These are phyloP conservation scores for Brachionus rubens DNA, from an alignment of 1,140 invertebrate genomes.

Conservation along the genomic window DNA sequence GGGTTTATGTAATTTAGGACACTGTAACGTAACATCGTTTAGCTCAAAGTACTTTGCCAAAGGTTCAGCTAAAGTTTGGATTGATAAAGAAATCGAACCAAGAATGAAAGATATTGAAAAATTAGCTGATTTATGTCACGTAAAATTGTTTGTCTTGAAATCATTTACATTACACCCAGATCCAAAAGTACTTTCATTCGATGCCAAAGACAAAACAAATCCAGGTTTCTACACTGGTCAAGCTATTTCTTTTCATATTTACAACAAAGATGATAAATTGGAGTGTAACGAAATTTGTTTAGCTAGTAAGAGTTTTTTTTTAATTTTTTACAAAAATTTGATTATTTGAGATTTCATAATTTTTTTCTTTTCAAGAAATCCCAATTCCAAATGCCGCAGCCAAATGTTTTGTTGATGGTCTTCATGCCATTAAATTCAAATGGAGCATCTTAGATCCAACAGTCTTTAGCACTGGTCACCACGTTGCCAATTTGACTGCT, in stretches of 20 bases:
- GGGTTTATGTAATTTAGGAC: too few species aligned
- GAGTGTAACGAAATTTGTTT: slow-evolving; percentile 19
- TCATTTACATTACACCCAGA: slow-evolving; percentile 9
- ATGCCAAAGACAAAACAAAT: slow-evolving; percentile 30
- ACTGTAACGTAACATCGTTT: neutral
- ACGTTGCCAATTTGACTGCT: slow-evolving; percentile 1
- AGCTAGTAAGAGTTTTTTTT: slow-evolving; percentile 14
- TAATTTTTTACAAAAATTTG: neutral
- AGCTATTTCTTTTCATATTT: slow-evolving; percentile 11
- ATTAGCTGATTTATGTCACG: slow-evolving; percentile 4
- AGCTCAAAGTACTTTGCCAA: neutral
- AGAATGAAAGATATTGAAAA: slow-evolving; percentile 9
- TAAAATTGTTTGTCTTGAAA: slow-evolving; percentile 18
- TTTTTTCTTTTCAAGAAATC: neutral
- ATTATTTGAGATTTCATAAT: neutral
- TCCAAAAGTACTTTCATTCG: neutral
- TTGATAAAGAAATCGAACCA: slow-evolving; percentile 4
- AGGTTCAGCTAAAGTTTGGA: slow-evolving; percentile 16
- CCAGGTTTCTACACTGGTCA: slow-evolving; percentile 32
- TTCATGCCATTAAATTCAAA: slow-evolving; percentile 29
- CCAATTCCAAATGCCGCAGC: slow-evolving; percentile 13
- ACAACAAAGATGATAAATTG: slow-evolving; percentile 8
- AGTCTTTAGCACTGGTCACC: slow-evolving; percentile 26
- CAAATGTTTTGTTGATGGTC: slow-evolving; percentile 16
- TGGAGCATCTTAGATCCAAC: slow-evolving; percentile 35